Base-by-base conservation (phyloP, 2,113 vertebrate species). In the Symphodus melops region DNA sequence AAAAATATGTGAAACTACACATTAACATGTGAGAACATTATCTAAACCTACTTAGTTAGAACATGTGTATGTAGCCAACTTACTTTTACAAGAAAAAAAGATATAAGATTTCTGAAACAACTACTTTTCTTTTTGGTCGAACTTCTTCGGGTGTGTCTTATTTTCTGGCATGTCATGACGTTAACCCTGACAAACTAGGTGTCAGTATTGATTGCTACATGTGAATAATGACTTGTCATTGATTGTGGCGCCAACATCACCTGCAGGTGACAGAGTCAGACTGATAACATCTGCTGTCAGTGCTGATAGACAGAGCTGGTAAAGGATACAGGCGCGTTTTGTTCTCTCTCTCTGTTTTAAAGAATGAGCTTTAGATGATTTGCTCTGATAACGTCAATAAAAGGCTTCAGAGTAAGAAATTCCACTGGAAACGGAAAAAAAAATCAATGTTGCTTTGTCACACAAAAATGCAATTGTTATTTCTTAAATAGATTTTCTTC, bases 371-470 rank as follows among this genome's bases (percentile, higher is more conserved):
- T 41, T 10, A 41, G 54, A 61, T 74, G 51, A 20, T 68, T 3
- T 17, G 23, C 13, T 28, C 62, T 71, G 49, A 62, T 55, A 53
- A 72, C n/a, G n/a, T n/a, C n/a, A n/a, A n/a, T n/a, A n/a, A n/a
- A n/a, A n/a, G n/a, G n/a, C n/a, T 28, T 28, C 28, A 28, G 28
- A 3, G 28, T 28, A 28, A 28, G 28, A 28, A 28, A 28, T 28
- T 28, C 2, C 28, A 28, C 28, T 3, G 28, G 28, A 28, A 28
- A 28, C 28, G 5, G 28, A n/a, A 28, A 28, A 28, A 28, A 5
- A 28, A 28, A 28, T 28, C 28, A 28, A 28, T 28, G 28, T 28
- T 28, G 28, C 28, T 28, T 28, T 28, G 28, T 28, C 3, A 11
- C 39, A 39, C 39, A 39, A 8, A 39, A 39, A 39, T 39, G 10